A percentile compares a stretch with the other conserved stretches of the same genome.
Conservation (phyloP, 2,888 invertebrate genomes). For the Spilosoma lubricipeda region DNA sequence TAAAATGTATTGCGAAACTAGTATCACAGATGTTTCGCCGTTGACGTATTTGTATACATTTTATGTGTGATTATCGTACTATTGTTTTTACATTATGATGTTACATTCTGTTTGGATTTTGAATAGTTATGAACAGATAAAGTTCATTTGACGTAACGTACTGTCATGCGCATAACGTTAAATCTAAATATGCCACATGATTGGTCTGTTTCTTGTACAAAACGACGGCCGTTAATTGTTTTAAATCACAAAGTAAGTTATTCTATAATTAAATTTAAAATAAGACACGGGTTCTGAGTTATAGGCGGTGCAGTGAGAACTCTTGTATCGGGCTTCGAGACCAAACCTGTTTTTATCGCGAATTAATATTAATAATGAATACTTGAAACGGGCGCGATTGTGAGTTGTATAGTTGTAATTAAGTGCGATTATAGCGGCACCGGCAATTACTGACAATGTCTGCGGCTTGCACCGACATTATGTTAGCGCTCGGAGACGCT, state of each 20-base stretch:
- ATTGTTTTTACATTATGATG: slow-evolving; percentile 22
- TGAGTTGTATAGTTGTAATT: slow-evolving; percentile 82
- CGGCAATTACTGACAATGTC: slow-evolving; percentile 76
- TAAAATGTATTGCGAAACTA: slow-evolving; percentile 49
- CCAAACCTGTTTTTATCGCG: slow-evolving; percentile 78
- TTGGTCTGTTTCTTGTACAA: slow-evolving; percentile 16
- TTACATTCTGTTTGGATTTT: slow-evolving; percentile 23
- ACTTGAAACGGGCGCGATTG: slow-evolving; percentile 80
- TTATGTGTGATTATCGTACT: slow-evolving; percentile 8
- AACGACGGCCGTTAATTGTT: slow-evolving; percentile 43
- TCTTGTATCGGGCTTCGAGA: slow-evolving; percentile 58
- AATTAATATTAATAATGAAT: slow-evolving; percentile 83
- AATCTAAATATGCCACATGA: not conserved
- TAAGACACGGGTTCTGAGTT: slow-evolving; percentile 61
- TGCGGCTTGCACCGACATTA: slow-evolving; percentile 63
- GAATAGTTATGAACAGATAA: slow-evolving; percentile 5
- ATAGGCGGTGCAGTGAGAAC: slow-evolving; percentile 52
- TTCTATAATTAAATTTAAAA: slow-evolving; percentile 62
- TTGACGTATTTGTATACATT: slow-evolving; percentile 32
- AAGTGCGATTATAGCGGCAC: slow-evolving; percentile 80
- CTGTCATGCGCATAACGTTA: slow-evolving; percentile 1
- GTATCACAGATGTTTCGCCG: slow-evolving; percentile 42
- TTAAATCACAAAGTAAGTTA: slow-evolving; percentile 54
- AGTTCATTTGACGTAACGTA: slow-evolving; percentile 4
- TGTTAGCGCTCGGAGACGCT: slow-evolving; percentile 47